Evolutionary conservation across 1,140 invertebrate species (phyloP).

Genomic region (Magallana gigas): DNA sequence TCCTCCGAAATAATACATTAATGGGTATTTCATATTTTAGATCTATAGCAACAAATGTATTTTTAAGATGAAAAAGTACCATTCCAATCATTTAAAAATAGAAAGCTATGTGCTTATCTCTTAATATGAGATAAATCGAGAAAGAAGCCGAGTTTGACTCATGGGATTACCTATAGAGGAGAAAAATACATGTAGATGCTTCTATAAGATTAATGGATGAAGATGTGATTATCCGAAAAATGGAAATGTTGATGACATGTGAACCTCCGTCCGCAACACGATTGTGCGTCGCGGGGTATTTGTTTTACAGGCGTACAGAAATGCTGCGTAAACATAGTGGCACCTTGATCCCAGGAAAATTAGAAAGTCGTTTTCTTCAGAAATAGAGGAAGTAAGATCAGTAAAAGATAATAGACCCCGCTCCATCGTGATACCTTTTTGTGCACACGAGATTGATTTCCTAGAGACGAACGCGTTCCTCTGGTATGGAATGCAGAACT

Average conservation of each 20-base stretch:
- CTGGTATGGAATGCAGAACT: background rate
- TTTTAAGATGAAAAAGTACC: too few species aligned
- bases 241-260: constrained; percentile 7
- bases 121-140: too few species aligned
- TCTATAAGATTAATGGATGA: too few species aligned
- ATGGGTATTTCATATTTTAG: too few species aligned
- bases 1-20: too few species aligned
- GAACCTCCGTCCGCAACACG: background rate
- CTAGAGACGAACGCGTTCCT: background rate
- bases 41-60: too few species aligned
- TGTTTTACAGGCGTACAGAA: constrained; percentile 23
- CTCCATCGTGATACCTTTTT: background rate
- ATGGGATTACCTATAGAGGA: too few species aligned
- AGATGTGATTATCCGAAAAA: background rate
- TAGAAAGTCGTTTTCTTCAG: constrained; percentile 32
- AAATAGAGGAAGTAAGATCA: constrained; percentile 28
- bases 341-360: constrained; percentile 30
- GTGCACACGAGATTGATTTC: background rate
- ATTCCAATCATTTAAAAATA: too few species aligned
- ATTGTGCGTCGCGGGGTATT: background rate
- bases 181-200: too few species aligned
- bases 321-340: constrained; percentile 10
- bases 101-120: too few species aligned
- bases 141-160: too few species aligned
- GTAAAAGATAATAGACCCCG: constrained; percentile 27